phyloP scores from a whole-genome alignment of 2,888 invertebrate species.

The Megalurothrips usitatus region DNA sequence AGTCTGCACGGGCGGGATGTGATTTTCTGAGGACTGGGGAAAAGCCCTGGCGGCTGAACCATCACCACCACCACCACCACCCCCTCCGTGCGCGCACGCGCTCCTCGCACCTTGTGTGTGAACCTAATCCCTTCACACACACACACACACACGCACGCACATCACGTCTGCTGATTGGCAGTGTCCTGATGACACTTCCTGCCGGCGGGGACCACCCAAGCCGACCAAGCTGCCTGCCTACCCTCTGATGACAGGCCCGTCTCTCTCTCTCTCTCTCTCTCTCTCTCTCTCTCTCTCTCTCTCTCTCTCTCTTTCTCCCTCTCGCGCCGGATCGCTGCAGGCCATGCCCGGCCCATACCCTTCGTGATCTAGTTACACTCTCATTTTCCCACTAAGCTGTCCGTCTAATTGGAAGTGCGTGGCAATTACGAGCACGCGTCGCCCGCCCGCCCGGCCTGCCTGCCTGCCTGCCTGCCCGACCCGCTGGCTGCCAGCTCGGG shows the following conservation, averaged over 20 bases:
- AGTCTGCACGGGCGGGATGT: neutral
- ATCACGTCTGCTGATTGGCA: neutral
- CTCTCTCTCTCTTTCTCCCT: neutral
- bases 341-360: neutral
- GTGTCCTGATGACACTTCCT: neutral
- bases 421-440: neutral
- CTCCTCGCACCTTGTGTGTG: too few relatives aligned
- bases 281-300: neutral
- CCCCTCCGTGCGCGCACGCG: neutral
- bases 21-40: neutral
- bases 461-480: neutral
- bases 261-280: neutral
- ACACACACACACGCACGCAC: too few relatives aligned
- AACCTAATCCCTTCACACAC: too few relatives aligned
- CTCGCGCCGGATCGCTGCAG: too few relatives aligned
- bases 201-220: neutral
- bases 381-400: neutral
- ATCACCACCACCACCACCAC: too few relatives aligned
- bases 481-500: neutral
- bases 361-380: conserved; percentile 11
- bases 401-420: neutral
- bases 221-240: too few relatives aligned
- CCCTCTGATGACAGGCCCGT: neutral
- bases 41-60: neutral
- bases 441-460: neutral